Conservation (phyloP, 1,140 invertebrate species). For the Mactra quadrangularis region DNA sequence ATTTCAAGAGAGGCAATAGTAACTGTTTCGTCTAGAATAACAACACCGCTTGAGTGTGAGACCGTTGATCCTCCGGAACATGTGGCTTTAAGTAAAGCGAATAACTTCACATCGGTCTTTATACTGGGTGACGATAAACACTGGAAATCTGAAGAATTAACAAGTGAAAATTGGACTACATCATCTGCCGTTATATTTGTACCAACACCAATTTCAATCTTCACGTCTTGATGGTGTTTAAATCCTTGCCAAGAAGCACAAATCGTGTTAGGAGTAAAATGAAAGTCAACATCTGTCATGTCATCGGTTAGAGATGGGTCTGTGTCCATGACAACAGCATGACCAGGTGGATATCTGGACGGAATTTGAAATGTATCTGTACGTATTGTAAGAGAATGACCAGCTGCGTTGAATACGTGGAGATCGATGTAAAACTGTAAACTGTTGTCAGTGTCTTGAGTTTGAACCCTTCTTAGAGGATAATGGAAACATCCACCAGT, state of each 20-base stretch:
- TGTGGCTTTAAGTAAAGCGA: background rate
- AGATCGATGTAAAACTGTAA: slow-evolving; percentile 18
- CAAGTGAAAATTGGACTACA: background rate
- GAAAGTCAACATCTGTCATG: background rate
- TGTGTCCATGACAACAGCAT: slow-evolving; percentile 16
- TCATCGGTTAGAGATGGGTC: background rate
- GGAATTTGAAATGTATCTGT: slow-evolving; percentile 60
- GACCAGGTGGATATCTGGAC: slow-evolving; percentile 37
- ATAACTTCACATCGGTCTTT: background rate
- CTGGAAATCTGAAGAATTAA: background rate
- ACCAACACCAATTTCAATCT: slow-evolving; percentile 33
- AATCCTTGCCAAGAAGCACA: slow-evolving; percentile 6
- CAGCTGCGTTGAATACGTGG: slow-evolving; percentile 46
- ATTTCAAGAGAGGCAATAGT: background rate
- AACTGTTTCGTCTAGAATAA: background rate
- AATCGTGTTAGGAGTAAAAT: slow-evolving; percentile 17
- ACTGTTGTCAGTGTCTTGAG: slow-evolving; percentile 14
- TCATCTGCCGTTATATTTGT: background rate
- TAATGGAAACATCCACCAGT: slow-evolving; percentile 38
- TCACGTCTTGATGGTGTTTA: slow-evolving; percentile 15
- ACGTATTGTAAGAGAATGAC: slow-evolving; percentile 13
- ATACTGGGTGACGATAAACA: background rate
- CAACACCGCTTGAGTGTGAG: slow-evolving; percentile 2
- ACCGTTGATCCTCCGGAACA: slow-evolving; percentile 7
- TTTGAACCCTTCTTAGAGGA: slow-evolving; percentile 38